Conservation (phyloP, 2,888 invertebrate species). For the Sepioteuthis lessoniana region DNA sequence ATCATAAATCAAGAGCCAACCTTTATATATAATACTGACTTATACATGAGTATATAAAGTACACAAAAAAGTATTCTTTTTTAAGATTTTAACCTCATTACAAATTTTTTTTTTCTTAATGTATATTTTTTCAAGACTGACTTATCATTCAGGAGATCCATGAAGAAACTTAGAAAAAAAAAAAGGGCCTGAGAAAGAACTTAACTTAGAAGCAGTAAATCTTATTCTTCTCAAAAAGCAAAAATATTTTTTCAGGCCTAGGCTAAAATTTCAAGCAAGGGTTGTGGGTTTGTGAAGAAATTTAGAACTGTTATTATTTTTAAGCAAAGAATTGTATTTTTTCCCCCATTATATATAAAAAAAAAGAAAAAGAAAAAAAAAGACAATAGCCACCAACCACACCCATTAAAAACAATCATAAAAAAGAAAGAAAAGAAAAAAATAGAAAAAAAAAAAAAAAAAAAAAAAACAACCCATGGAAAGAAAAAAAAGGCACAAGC, state of each 20-base stretch:
- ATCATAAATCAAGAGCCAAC: too few species aligned
- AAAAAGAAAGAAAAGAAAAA: background rate
- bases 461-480: background rate
- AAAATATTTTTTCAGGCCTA: background rate
- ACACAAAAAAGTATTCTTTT: too few species aligned
- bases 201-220: background rate
- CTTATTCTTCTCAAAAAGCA: background rate
- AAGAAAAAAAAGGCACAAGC: conserved; percentile 33
- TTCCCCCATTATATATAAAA: background rate
- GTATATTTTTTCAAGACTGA: background rate
- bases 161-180: background rate
- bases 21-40: too few species aligned
- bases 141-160: background rate
- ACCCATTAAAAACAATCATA: background rate
- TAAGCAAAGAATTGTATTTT: background rate
- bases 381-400: conserved; percentile 21
- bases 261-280: background rate
- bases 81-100: too few species aligned
- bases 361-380: background rate
- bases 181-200: background rate
- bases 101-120: too few species aligned
- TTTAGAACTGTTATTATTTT: background rate
- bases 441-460: background rate
- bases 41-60: too few species aligned
- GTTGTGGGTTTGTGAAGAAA: background rate